These are phyloP conservation scores for Pyrrhosoma nymphula DNA, from an alignment of 2,888 invertebrate species.

Conservation along the genomic window DNA sequence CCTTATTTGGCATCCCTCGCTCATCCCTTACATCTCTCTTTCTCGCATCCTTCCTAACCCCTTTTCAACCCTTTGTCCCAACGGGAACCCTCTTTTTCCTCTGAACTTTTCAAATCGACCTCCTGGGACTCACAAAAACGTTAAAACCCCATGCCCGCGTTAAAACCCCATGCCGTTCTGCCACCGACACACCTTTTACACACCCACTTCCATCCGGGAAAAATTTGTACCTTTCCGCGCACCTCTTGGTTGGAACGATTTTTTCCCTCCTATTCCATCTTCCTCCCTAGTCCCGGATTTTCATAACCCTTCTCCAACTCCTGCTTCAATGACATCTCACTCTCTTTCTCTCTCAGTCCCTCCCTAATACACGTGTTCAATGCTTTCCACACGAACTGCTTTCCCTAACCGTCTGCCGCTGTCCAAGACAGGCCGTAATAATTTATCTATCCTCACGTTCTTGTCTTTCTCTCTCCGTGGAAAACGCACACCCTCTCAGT, in stretches of 20 bases:
- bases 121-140: neutral
- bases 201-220: neutral
- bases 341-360: no score
- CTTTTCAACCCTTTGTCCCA: neutral
- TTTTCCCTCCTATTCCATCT: neutral
- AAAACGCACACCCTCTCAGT: neutral
- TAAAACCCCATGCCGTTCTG: neutral
- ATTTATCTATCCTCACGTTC: no score
- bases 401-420: no score
- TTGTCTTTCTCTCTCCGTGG: neutral
- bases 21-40: neutral
- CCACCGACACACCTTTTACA: neutral
- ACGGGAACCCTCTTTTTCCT: neutral
- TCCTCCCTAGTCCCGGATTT: neutral
- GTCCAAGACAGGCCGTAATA: no score
- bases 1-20: no score
- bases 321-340: neutral
- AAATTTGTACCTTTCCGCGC: neutral
- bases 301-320: neutral
- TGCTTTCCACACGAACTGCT: no score
- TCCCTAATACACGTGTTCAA: no score
- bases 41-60: neutral
- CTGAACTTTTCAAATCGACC: constrained; percentile 29
- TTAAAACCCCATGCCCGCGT: neutral
- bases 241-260: neutral